phyloP scores from a whole-genome alignment of 2,113 vertebrate species.

The Phaethornis superciliosus region DNA sequence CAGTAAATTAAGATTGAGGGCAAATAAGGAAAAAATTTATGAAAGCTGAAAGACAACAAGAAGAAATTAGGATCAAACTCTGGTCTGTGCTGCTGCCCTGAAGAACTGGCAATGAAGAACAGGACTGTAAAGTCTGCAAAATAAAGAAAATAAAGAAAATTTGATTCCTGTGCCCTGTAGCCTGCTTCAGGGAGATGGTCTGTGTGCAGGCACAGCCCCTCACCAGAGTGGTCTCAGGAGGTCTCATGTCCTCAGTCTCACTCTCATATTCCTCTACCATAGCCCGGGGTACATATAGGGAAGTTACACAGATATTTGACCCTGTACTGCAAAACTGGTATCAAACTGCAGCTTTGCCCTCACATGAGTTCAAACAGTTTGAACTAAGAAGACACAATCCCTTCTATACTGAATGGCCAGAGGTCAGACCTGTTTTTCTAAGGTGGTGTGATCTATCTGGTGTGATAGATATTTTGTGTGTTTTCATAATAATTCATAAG shows the following conservation, averaged over 20 bases:
- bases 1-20: background rate
- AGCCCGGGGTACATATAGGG: background rate
- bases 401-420: background rate
- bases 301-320: background rate
- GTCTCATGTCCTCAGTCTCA: background rate
- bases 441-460: background rate
- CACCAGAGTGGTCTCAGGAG: background rate
- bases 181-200: background rate
- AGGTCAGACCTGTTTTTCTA: background rate
- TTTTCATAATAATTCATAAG: background rate
- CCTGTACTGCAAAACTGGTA: background rate
- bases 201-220: background rate
- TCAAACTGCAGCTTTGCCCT: background rate
- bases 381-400: background rate
- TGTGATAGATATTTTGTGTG: background rate
- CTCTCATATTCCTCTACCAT: background rate
- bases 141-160: background rate
- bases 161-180: background rate
- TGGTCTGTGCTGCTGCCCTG: background rate
- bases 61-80: background rate
- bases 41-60: background rate
- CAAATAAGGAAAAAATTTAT: background rate
- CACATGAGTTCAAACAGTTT: background rate
- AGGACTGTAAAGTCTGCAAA: background rate
- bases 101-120: background rate